Evolutionary conservation across 35 echinoderm and acorn worm species (phyloP).

Genomic region (Ophioderma brevispina): DNA sequence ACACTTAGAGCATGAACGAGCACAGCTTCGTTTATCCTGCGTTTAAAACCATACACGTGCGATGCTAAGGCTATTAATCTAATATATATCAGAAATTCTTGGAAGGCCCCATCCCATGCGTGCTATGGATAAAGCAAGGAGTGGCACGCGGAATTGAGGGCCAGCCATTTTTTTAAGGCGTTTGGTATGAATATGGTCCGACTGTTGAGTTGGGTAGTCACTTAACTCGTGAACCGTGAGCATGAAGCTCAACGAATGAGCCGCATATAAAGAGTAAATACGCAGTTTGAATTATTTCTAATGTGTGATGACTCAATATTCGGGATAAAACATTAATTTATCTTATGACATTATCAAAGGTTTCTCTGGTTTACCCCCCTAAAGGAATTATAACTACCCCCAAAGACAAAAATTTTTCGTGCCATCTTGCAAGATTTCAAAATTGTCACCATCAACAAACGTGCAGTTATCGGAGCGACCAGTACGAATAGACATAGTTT

Average conservation of each 20-base stretch:
- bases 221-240: conserved; percentile 23
- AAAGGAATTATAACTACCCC: neutral
- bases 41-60: too few species aligned
- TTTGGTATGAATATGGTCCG: too few species aligned
- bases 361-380: neutral
- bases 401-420: conserved; percentile 7
- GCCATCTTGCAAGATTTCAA: neutral
- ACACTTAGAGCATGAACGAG: too few species aligned
- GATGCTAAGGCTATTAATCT: too few species aligned
- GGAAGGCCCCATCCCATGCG: too few species aligned
- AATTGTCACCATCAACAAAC: neutral
- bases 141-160: too few species aligned
- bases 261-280: conserved; percentile 9
- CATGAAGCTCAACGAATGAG: conserved; percentile 22
- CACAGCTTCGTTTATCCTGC: too few species aligned
- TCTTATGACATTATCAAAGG: neutral
- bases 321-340: conserved; percentile 5
- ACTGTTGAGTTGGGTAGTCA: too few species aligned
- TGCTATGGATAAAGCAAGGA: too few species aligned
- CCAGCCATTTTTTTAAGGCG: too few species aligned
- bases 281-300: neutral
- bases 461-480: conserved; percentile 4
- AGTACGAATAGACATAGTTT: neutral
- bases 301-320: conserved; percentile 6
- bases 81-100: too few species aligned